These are phyloP conservation scores for Trematomus bernacchii DNA, from an alignment of 2,797 vertebrate genomes.

Conservation along the genomic window DNA sequence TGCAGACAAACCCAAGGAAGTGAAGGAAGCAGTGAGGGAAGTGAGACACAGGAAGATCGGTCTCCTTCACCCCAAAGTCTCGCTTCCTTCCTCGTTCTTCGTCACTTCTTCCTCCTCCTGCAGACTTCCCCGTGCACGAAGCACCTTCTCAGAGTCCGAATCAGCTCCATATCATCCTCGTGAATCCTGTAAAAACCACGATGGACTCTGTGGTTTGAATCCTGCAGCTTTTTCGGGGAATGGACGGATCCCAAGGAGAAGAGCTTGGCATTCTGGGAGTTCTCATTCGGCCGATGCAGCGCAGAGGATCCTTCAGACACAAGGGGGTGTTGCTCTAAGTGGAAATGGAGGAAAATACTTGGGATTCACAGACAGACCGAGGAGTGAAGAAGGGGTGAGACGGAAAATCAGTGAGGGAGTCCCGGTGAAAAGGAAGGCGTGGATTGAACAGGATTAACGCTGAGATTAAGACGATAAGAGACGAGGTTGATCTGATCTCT, in stretches of 20 bases:
- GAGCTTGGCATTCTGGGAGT: constrained; percentile 83
- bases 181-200: not conserved
- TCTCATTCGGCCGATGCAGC: constrained; percentile 82
- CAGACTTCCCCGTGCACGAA: constrained; percentile 48
- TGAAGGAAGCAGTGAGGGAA: constrained; percentile 27
- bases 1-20: constrained; percentile 29
- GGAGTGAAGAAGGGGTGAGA: constrained; percentile 77
- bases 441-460: constrained; percentile 66
- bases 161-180: constrained; percentile 50
- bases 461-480: not conserved
- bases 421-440: constrained; percentile 85
- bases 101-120: constrained; percentile 24
- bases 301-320: constrained; percentile 63
- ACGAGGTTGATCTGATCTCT: not conserved
- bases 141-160: constrained; percentile 80
- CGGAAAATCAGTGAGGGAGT: constrained; percentile 46
- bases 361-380: constrained; percentile 62
- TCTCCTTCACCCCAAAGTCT: constrained; percentile 42
- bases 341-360: constrained; percentile 24
- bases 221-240: constrained; percentile 15
- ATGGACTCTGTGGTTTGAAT: constrained; percentile 15
- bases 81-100: constrained; percentile 50
- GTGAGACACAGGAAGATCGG: constrained; percentile 47
- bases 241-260: constrained; percentile 57
- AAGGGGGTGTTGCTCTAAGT: constrained; percentile 31